Evolutionary conservation across 1,140 invertebrate species (phyloP), one percentile per base, ranked within the genome.

Genomic region (Idris sp.): DNA sequence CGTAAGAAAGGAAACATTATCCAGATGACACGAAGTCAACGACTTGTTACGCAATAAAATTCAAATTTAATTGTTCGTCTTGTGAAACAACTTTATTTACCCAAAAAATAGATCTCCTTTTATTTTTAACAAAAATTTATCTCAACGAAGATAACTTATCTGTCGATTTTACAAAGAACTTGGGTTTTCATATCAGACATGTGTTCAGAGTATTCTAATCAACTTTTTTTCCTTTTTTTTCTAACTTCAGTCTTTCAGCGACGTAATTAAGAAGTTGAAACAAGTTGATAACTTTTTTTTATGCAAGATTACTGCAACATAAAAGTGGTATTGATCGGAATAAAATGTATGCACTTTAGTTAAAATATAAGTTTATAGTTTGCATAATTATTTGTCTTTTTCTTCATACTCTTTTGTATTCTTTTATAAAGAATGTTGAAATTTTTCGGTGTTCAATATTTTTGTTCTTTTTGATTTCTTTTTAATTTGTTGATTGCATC

Each of bases 221-320:
- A 46, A 44, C 28, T 59, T 49, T 35, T 46, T 49, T 41, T 31
- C 22, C 54, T 28, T 59, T 49, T 35, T 46, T 49, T 41, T 31
- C 22, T 9, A 10, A 4, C 7, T 22, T 30, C 49, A 54, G 38
- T 65, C 49, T 46, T 25, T 41, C 43, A 30, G 38, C 26, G 25
- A 41, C 51, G 28, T 30, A 58, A 58, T 68, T 49, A 68, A 58
- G 51, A 68, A 58, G 53, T 68, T 68, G 49, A 33, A 58, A 68
- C 36, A 58, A 68, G 43, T 51, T 30, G 22, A 68, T 58, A 65
- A 65, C 8, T 41, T 58, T 58, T 64, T 64, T 67, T 56, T 53
- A 43, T 51, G 51, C 35, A 46, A 51, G 36, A 58, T 58, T 58
- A 5, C 49, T 68, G 22, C 43, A 56, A 58, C 43, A 36, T 26